phyloP scores from a whole-genome alignment of 2,888 invertebrate genomes.

The Andrena marginata region DNA sequence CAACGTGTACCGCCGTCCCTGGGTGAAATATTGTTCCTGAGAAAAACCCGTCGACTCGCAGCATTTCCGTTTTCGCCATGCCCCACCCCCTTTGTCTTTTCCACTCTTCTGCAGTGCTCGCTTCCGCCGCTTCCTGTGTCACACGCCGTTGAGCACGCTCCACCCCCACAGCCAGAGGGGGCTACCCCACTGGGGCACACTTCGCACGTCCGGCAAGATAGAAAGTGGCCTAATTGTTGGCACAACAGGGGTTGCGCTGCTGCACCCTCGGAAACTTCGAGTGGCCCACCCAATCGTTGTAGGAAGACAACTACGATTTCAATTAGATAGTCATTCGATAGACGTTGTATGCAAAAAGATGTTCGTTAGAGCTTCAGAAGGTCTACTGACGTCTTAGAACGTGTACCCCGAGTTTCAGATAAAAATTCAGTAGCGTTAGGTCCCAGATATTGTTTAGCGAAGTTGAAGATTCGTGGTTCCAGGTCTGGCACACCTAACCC shows the following conservation, averaged over 20 bases:
- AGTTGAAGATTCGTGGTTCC: no score
- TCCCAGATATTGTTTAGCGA: no score
- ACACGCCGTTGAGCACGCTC: slow-evolving; percentile 85
- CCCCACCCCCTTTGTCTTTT: slow-evolving; percentile 39
- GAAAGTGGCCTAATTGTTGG: slow-evolving; percentile 78
- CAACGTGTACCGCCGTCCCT: background rate
- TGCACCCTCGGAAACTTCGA: slow-evolving; percentile 7
- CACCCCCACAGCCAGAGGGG: slow-evolving; percentile 59
- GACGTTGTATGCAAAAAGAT: background rate
- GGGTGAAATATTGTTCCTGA: slow-evolving; percentile 44
- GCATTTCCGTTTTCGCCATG: slow-evolving; percentile 43
- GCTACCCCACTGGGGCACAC: slow-evolving; percentile 14
- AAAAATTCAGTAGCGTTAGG: background rate
- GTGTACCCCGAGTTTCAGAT: background rate
- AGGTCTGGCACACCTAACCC: no score
- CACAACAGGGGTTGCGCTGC: slow-evolving; percentile 66
- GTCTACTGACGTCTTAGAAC: no score
- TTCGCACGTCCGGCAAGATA: slow-evolving; percentile 71
- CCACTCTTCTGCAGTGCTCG: slow-evolving; percentile 43
- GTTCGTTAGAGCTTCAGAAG: background rate
- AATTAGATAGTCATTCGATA: background rate
- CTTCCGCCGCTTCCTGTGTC: slow-evolving; percentile 84
- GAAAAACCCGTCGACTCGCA: slow-evolving; percentile 34
- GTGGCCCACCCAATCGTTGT: slow-evolving; percentile 22
- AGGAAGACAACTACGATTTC: background rate